A percentile compares a stretch with the other conserved stretches of the same genome.
Conservation (phyloP, 1,140 invertebrate genomes). For the Drosophila rhopaloa region DNA sequence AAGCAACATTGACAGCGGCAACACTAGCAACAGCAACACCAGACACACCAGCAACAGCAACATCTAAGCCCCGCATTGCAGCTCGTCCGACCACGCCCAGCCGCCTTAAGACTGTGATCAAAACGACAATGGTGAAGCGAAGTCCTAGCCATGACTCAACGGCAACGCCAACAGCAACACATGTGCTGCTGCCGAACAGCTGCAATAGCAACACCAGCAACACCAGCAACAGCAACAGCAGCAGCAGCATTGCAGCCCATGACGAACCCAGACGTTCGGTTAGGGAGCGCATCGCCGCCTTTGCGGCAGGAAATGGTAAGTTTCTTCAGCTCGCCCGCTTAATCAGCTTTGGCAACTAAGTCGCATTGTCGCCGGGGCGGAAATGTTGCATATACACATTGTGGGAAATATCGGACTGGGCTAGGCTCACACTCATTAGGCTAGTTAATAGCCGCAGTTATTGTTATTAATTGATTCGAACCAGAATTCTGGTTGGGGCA, state of each 20-base stretch:
- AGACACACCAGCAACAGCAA: conserved; percentile 40
- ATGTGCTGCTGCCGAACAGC: conserved; percentile 65
- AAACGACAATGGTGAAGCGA: conserved; percentile 84
- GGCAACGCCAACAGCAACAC: conserved; percentile 40
- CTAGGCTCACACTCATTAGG: conserved; percentile 61
- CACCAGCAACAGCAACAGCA: conserved; percentile 39
- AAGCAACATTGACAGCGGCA: conserved; percentile 73
- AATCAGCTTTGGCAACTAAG: conserved; percentile 74
- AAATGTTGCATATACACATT: conserved; percentile 45
- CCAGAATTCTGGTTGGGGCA: not conserved
- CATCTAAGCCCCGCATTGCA: conserved; percentile 74
- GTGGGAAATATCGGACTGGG: conserved; percentile 59
- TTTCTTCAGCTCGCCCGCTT: conserved; percentile 43
- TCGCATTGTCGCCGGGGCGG: conserved; percentile 53
- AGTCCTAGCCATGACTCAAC: conserved; percentile 84
- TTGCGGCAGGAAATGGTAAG: conserved; percentile 84
- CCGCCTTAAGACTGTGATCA: conserved; percentile 84
- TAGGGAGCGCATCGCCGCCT: conserved; percentile 82
- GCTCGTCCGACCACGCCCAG: conserved; percentile 80
- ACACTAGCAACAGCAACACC: conserved; percentile 31
- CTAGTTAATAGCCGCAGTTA: conserved; percentile 67
- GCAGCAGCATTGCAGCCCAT: conserved; percentile 33
- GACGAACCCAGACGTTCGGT: conserved; percentile 78
- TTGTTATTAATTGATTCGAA: conserved; percentile 70
- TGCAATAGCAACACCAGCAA: conserved; percentile 51